These are phyloP conservation scores for Thalassoma bifasciatum DNA, from an alignment of 2,113 vertebrate species.

Conservation along the genomic window DNA sequence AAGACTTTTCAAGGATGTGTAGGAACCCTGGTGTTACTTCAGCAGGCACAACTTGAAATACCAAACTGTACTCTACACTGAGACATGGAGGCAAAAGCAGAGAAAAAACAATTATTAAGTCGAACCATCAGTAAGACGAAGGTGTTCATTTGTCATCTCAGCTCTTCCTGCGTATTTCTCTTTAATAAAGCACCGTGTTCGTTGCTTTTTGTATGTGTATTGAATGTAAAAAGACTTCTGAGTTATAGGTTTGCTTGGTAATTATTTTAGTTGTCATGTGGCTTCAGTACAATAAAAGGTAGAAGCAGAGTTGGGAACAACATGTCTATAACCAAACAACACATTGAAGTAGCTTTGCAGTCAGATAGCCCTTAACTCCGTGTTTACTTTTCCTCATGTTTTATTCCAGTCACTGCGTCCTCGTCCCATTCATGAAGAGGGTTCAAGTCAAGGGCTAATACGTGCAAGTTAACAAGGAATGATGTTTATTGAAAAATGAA, in stretches of 20 bases:
- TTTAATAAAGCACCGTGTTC: no score
- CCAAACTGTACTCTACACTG: constrained; percentile 7
- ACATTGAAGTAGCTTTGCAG: background rate
- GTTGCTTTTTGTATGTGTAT: no score
- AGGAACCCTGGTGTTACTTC: no score
- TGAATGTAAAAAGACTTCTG: no score
- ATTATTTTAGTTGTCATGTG: background rate
- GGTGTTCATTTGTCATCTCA: background rate
- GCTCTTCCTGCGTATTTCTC: no score
- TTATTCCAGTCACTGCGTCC: background rate
- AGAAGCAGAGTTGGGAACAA: background rate
- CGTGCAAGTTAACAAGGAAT: background rate
- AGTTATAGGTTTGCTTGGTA: background rate
- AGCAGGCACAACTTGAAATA: background rate
- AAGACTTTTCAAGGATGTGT: no score
- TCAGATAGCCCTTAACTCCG: constrained; percentile 8
- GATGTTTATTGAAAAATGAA: background rate
- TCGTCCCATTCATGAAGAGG: background rate
- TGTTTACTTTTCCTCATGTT: background rate
- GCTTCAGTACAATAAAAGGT: background rate
- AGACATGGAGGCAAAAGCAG: background rate
- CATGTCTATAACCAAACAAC: background rate
- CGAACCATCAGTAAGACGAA: background rate
- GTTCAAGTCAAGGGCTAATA: background rate
- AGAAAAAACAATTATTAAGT: background rate